Conservation (phyloP, 2,113 vertebrate species). For the Centropristis striata region DNA sequence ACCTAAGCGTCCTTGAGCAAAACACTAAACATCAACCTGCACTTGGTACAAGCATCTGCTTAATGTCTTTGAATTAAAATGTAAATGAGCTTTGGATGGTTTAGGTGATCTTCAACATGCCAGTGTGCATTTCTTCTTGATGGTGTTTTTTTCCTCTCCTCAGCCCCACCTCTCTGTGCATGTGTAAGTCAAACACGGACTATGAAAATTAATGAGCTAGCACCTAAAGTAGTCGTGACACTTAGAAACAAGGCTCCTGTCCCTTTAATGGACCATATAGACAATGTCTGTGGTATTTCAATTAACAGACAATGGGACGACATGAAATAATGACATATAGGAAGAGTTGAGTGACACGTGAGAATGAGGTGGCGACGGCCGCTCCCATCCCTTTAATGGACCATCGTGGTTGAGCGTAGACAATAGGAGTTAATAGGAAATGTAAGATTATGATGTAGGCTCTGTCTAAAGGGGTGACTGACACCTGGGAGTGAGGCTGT, state of each 20-base stretch:
- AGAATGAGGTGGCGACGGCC: constrained; percentile 54
- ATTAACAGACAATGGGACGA: constrained; percentile 78
- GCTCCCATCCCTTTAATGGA: constrained; percentile 65
- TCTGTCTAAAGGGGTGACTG: constrained; percentile 75
- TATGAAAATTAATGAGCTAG: constrained; percentile 72
- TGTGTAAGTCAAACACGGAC: constrained; percentile 64
- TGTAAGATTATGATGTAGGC: constrained; percentile 74
- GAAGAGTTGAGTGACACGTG: constrained; percentile 57
- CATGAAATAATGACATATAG: constrained; percentile 70
- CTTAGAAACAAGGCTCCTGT: constrained; percentile 63
- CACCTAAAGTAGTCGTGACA: constrained; percentile 62
- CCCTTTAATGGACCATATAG: constrained; percentile 77
- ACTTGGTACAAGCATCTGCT: constrained; percentile 76
- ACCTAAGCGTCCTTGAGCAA: constrained; percentile 76
- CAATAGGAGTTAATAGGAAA: constrained; percentile 76
- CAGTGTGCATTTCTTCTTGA: constrained; percentile 54
- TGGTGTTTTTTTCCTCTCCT: constrained; percentile 16
- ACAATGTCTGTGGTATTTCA: constrained; percentile 76
- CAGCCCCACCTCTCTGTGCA: constrained; percentile 27
- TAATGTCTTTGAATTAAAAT: constrained; percentile 83
- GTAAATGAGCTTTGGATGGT: constrained; percentile 77
- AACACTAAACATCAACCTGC: constrained; percentile 58
- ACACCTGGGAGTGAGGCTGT: constrained; percentile 74
- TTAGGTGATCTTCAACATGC: constrained; percentile 60
- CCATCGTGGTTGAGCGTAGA: constrained; percentile 50